phyloP scores from a whole-genome alignment of 2,888 invertebrate genomes.

The Callyntrura sp. region DNA sequence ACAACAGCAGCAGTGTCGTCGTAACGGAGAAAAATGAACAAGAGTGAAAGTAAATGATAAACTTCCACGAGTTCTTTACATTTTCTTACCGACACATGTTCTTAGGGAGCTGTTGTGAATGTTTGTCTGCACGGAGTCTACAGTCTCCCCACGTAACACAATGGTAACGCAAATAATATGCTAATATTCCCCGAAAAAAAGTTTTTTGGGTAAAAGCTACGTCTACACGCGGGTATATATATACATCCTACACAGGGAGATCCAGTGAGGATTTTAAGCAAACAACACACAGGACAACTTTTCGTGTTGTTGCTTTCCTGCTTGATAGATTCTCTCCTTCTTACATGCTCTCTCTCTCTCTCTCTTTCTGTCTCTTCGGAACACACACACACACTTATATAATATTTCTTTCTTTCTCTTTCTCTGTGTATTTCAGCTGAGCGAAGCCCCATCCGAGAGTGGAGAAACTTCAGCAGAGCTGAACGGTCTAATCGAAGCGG shows the following conservation, averaged over 20 bases:
- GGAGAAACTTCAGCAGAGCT: slow-evolving; percentile 87
- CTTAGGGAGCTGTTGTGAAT: neutral
- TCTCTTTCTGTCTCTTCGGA: neutral
- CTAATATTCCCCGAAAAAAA: slow-evolving; percentile 51
- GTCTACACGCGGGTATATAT: neutral
- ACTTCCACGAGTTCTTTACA: neutral
- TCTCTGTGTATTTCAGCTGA: slow-evolving; percentile 87
- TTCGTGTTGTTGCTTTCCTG: slow-evolving; percentile 39
- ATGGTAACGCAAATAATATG: slow-evolving; percentile 58
- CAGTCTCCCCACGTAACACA: slow-evolving; percentile 25
- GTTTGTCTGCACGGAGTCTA: neutral
- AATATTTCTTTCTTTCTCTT: slow-evolving; percentile 39
- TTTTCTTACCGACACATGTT: neutral
- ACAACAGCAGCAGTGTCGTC: neutral
- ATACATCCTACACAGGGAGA: neutral
- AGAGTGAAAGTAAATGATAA: slow-evolving; percentile 49
- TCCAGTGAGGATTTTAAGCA: slow-evolving; percentile 54
- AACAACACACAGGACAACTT: slow-evolving; percentile 42
- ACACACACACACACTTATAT: slow-evolving; percentile 6
- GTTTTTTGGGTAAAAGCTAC: slow-evolving; percentile 45
- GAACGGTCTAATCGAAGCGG: slow-evolving; percentile 92
- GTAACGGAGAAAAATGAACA: neutral
- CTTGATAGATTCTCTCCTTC: no score
- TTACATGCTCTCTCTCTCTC: neutral
- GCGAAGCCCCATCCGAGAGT: slow-evolving; percentile 87